Percentiles rank a stretch among this genome's conserved stretches.
phyloP scores from a whole-genome alignment of 2,113 vertebrate genomes.

The Rhynchopsitta pachyrhyncha region DNA sequence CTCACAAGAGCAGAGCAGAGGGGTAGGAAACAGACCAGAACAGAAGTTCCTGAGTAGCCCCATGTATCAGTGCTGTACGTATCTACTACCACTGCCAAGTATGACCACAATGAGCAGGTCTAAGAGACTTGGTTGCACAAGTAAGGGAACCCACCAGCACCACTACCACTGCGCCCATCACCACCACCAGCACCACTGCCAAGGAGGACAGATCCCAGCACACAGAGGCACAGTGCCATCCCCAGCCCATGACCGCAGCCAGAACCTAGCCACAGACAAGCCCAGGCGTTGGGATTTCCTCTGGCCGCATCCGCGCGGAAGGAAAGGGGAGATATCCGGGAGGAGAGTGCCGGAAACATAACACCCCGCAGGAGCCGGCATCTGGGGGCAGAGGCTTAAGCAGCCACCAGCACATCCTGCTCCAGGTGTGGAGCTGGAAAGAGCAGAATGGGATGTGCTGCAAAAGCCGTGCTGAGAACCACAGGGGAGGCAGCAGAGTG shows the following conservation, averaged over 20 bases:
- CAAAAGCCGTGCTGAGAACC: neutral
- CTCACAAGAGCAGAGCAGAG: neutral
- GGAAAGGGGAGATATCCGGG: slow-evolving; percentile 19
- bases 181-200: neutral
- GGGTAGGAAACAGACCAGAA: neutral
- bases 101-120: fast-evolving
- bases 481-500: fast-evolving
- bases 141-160: neutral
- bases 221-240: fast-evolving
- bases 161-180: neutral
- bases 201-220: neutral
- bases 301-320: neutral
- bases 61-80: neutral
- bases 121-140: neutral
- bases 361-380: fast-evolving
- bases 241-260: neutral
- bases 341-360: neutral
- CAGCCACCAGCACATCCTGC: fast-evolving
- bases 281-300: neutral
- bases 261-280: neutral
- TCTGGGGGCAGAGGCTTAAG: neutral
- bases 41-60: neutral
- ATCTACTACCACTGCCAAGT: fast-evolving
- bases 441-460: neutral
- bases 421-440: neutral